phyloP scores from a whole-genome alignment of 1,140 invertebrate genomes.

The Colletes latitarsis region DNA sequence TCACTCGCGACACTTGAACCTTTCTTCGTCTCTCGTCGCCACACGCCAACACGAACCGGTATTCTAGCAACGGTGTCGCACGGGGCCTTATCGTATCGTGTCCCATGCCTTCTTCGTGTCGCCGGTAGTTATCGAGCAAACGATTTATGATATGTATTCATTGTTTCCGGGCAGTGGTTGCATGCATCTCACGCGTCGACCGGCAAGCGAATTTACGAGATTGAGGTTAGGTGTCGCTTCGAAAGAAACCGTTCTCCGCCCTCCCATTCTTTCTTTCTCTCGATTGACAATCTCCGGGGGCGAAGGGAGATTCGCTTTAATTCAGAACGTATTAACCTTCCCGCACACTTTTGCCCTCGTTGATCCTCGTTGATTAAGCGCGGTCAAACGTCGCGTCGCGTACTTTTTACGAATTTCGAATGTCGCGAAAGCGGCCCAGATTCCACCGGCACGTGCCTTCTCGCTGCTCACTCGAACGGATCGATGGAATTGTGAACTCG shows the following conservation, averaged over 20 bases:
- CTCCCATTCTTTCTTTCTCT: conserved; percentile 14
- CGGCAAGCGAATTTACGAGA: conserved; percentile 20
- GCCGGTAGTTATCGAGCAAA: not conserved
- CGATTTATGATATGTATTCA: not conserved
- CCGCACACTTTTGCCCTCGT: conserved; percentile 33
- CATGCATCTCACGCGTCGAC: not conserved
- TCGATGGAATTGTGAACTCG: not conserved
- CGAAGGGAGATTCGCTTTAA: conserved; percentile 35
- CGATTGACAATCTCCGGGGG: not conserved
- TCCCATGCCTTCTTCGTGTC: too few relatives aligned
- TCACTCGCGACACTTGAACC: not conserved
- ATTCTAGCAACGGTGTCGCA: too few relatives aligned
- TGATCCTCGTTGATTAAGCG: conserved; percentile 37
- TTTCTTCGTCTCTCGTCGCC: not conserved
- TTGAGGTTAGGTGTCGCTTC: conserved; percentile 31
- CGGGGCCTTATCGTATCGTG: not conserved
- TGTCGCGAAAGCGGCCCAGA: not conserved
- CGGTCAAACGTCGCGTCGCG: not conserved
- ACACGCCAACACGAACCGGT: too few relatives aligned
- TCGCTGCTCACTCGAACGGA: not conserved
- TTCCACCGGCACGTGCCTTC: too few relatives aligned
- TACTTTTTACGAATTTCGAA: conserved; percentile 34
- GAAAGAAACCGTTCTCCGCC: not conserved
- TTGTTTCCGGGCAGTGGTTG: not conserved
- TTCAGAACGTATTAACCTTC: conserved; percentile 52